phyloP scores from a whole-genome alignment of 2,113 vertebrate genomes.

The Chloropsis cyanopogon region DNA sequence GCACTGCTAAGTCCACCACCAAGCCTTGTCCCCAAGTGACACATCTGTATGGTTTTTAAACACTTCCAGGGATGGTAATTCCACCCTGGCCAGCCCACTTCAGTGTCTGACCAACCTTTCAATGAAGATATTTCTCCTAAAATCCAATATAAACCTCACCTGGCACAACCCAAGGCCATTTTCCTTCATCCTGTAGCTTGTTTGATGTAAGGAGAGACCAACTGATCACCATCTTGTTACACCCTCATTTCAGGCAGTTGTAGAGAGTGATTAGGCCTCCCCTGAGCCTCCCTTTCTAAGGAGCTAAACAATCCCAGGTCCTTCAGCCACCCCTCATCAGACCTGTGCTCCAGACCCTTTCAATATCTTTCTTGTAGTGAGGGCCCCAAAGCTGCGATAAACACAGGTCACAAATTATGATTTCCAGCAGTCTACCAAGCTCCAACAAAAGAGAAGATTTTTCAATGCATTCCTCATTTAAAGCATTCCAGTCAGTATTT shows the following conservation, averaged over 20 bases:
- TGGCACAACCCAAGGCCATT: not conserved
- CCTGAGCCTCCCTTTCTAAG: not conserved
- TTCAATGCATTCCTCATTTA: not conserved
- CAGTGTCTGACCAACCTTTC: not conserved
- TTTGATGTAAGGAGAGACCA: not conserved
- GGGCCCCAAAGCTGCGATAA: not conserved
- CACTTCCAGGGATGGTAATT: not conserved
- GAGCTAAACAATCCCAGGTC: not conserved
- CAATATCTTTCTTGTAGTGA: not conserved
- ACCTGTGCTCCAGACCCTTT: not conserved
- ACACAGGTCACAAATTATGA: not conserved
- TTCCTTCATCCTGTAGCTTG: not conserved
- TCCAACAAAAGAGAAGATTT: not conserved
- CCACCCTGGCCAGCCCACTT: not conserved
- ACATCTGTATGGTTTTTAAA: accelerated
- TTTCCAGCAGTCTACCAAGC: not conserved
- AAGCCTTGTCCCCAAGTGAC: not conserved
- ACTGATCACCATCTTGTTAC: not conserved
- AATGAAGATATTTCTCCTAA: not conserved
- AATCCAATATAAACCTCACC: not conserved
- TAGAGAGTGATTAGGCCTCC: not conserved
- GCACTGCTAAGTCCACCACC: not conserved
- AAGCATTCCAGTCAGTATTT: not conserved
- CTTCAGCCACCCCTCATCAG: not conserved
- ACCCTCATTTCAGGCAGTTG: not conserved